Base-by-base conservation (phyloP, 2,113 vertebrate species). In the Triplophysa rosa region DNA sequence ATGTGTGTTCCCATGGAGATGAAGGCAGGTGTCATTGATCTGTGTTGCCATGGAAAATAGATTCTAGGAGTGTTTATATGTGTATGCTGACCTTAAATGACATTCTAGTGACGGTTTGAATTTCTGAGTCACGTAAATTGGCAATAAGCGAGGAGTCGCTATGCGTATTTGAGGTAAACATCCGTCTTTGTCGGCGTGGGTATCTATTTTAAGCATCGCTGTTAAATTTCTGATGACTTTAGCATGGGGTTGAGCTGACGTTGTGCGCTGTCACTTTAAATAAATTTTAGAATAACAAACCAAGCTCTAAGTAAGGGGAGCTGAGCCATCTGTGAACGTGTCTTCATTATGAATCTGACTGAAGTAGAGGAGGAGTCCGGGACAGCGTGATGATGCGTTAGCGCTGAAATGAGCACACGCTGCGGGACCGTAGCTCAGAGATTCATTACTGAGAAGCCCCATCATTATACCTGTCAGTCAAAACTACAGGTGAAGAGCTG, bases 1-100 rank as follows among this genome's bases (percentile, higher is more conserved):
- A 73, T 59, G 33, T 74, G 68, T 1, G 79, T 80, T 80, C 79
- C 79, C 79, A 80, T 80, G 59, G 77, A 63, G 82, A 83, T 73
- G 66, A 72, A 77, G 70, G 78, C 52, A 74, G 70, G 69, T 67
- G 56, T 68, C 61, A 64, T 56, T 63, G 59, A 80, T 73, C 68
- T 42, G 47, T 72, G 58, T 69, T 69, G 73, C 72, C 52, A 73
- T 66, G 76, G 62, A 47, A 79, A 71, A 79, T 37, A 78, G 67
- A 73, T 37, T 71, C 40, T 66, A 47, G 52, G 56, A 69, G 42
- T 16, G 45, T 62, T 76, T 69, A 66, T 65, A 66, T 65, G 47
- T 33, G 74, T 54, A 54, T 33, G 21, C 37, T 72, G 59, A 80
- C 59, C 59, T 65, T 26, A 80, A 72, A 80, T 54, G 11, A 74